These are phyloP conservation scores for Palythoa caribaeorum DNA, from an alignment of 92 coral and sea anemone genomes.

Conservation along the genomic window DNA sequence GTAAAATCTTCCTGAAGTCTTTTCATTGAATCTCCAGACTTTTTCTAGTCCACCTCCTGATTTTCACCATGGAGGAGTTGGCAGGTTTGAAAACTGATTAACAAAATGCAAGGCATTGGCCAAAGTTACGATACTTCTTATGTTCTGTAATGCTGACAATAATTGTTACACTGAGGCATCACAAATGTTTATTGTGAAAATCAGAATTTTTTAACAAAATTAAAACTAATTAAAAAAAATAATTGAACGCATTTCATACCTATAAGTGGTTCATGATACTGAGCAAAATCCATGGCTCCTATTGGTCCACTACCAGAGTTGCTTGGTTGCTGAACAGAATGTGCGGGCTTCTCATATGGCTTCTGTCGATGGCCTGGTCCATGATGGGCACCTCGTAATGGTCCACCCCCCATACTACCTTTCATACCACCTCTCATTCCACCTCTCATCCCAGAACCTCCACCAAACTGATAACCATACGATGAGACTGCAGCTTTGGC, in stretches of 20 bases:
- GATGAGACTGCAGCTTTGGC: conserved; percentile 57
- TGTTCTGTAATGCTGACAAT: too few species aligned
- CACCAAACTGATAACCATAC: not conserved
- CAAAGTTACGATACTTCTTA: too few species aligned
- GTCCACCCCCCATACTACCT: conserved; percentile 64
- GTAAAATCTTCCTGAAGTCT: too few species aligned
- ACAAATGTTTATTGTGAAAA: too few species aligned
- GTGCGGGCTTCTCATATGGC: conserved; percentile 88
- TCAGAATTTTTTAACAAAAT: too few species aligned
- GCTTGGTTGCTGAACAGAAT: conserved; percentile 73
- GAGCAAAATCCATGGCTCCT: conserved; percentile 91
- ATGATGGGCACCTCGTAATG: conserved; percentile 54
- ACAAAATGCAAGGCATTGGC: too few species aligned
- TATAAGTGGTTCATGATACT: conserved; percentile 93
- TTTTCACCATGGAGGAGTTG: too few species aligned
- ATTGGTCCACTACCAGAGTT: conserved; percentile 66
- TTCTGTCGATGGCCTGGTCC: conserved; percentile 73
- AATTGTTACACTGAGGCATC: too few species aligned
- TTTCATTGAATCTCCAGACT: too few species aligned
- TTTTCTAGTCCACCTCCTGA: too few species aligned
- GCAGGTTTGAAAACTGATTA: too few species aligned
- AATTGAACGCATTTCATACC: conserved; percentile 53
- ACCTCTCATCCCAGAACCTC: conserved; percentile 52
- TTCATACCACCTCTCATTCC: conserved; percentile 59
- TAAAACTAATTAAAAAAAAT: too few species aligned